These are phyloP conservation scores for Ctena decussata DNA, from an alignment of 2,888 invertebrate species.

Conservation along the genomic window DNA sequence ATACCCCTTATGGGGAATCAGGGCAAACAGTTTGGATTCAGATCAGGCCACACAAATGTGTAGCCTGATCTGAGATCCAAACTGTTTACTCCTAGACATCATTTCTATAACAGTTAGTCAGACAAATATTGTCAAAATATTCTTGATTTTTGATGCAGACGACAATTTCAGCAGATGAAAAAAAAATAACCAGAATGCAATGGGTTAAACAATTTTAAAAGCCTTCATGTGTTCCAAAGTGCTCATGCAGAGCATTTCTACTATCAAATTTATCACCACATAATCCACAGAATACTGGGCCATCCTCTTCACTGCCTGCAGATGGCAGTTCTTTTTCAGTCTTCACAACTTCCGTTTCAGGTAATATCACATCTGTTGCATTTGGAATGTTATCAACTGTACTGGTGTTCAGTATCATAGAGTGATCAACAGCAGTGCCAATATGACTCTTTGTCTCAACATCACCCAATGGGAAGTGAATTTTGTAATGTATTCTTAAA, in stretches of 20 bases:
- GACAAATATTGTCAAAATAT: too few relatives aligned
- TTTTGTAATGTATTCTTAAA: not conserved
- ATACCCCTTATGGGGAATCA: too few relatives aligned
- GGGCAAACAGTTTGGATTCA: too few relatives aligned
- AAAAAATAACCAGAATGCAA: too few relatives aligned
- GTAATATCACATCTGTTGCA: not conserved
- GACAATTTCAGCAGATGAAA: too few relatives aligned
- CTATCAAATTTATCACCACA: not conserved
- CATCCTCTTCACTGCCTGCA: not conserved
- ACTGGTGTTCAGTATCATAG: not conserved
- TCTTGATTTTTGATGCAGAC: too few relatives aligned
- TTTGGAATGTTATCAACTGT: not conserved
- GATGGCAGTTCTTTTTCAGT: not conserved
- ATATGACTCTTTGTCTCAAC: too few relatives aligned
- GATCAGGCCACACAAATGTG: too few relatives aligned
- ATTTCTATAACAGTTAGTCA: too few relatives aligned
- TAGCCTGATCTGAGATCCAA: too few relatives aligned
- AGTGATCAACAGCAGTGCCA: not conserved
- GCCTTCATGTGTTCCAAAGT: not conserved
- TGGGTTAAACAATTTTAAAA: too few relatives aligned
- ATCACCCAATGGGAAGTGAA: not conserved
- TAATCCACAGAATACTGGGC: not conserved
- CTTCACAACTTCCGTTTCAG: not conserved
- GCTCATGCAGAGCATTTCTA: not conserved
- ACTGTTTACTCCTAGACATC: too few relatives aligned